A percentile compares a stretch with the other conserved stretches of the same genome.
Conservation (phyloP, 2,888 invertebrate genomes). For the Caenorhabditis sp. region DNA sequence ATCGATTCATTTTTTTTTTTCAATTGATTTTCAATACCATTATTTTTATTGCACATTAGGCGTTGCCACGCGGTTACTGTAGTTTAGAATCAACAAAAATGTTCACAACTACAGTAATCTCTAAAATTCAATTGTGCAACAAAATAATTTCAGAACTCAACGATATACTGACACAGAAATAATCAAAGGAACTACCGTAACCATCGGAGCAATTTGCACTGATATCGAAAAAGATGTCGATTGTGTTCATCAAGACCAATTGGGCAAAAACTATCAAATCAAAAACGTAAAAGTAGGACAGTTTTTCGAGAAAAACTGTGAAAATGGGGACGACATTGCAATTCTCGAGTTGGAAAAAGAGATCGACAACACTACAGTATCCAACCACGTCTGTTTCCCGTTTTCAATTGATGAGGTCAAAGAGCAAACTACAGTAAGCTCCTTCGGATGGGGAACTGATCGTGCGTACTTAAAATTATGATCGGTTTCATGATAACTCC, state of each 20-base stretch:
- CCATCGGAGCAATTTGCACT: constrained; percentile 29
- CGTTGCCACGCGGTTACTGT: no score
- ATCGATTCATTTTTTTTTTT: not conserved
- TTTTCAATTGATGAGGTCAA: not conserved
- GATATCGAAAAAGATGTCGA: constrained; percentile 9
- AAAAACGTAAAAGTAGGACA: constrained; percentile 19
- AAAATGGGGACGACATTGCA: constrained; percentile 30
- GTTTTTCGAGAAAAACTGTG: constrained; percentile 23
- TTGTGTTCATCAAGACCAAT: constrained; percentile 23
- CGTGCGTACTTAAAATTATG: not conserved
- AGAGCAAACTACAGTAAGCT: constrained; percentile 10
- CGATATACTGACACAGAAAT: constrained; percentile 20
- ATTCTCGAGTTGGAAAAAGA: constrained; percentile 21
- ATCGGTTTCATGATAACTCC: not conserved
- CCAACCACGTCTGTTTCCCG: constrained; percentile 32
- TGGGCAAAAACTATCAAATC: constrained; percentile 19
- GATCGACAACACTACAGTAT: constrained; percentile 11
- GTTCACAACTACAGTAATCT: no score
- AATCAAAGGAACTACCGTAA: constrained; percentile 12
- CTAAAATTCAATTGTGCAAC: not conserved
- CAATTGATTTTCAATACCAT: not conserved
- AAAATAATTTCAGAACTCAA: constrained; percentile 4
- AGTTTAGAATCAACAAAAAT: no score
- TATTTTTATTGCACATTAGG: no score
- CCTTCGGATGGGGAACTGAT: constrained; percentile 39